Conservation (phyloP, 35 echinoderm and acorn worm genomes). For the Heliocidaris erythrogramma region DNA sequence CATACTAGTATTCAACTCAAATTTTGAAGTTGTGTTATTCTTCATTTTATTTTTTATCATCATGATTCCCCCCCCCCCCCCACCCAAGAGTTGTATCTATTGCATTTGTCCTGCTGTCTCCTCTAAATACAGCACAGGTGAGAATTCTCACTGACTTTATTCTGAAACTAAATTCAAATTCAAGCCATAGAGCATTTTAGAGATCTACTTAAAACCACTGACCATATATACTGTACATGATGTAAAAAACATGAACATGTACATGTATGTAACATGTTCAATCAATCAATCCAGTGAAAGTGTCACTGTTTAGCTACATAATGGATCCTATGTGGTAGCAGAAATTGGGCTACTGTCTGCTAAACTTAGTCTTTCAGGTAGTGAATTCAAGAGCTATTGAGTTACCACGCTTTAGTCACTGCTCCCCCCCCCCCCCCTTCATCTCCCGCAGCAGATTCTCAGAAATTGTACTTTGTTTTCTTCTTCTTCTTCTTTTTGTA, state of each 20-base stretch:
- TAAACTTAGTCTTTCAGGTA: background rate
- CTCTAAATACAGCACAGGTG: background rate
- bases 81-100: too few species aligned
- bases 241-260: background rate
- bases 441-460: background rate
- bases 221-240: too few species aligned
- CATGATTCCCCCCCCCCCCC: too few species aligned
- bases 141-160: background rate
- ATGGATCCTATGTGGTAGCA: background rate
- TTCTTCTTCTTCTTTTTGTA: background rate
- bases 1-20: too few species aligned
- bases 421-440: background rate
- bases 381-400: background rate
- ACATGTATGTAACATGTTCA: background rate
- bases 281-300: background rate
- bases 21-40: too few species aligned
- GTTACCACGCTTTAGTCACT: background rate
- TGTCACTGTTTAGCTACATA: background rate
- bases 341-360: background rate
- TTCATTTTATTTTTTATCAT: too few species aligned
- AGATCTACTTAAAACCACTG: background rate
- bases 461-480: background rate
- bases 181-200: too few species aligned
- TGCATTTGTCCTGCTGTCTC: too few species aligned
- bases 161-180: background rate